A percentile compares a stretch with the other conserved stretches of the same genome.
Evolutionary conservation across 2,797 vertebrate species (phyloP).

Genomic region (Sandelia bainsii): DNA sequence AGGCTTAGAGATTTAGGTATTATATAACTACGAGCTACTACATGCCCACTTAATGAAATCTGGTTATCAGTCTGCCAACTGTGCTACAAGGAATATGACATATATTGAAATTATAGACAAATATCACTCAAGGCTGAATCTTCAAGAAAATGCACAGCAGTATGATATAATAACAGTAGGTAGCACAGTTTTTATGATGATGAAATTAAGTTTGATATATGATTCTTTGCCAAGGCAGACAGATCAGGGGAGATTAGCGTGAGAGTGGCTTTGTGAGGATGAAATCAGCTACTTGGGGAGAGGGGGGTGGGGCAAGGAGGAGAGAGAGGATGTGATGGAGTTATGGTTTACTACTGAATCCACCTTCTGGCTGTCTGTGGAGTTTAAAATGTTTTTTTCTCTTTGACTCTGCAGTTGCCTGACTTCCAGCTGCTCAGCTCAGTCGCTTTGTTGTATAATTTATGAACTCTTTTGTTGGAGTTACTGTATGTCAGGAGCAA

Average conservation of each 20-base stretch:
- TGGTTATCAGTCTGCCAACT: slow-evolving; percentile 63
- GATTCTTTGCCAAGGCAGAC: slow-evolving; percentile 73
- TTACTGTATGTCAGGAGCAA: slow-evolving; percentile 36
- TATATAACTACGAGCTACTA: slow-evolving; percentile 80
- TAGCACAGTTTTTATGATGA: slow-evolving; percentile 26
- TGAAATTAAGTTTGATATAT: slow-evolving; percentile 64
- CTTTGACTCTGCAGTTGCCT: slow-evolving; percentile 11
- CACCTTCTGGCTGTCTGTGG: slow-evolving; percentile 25
- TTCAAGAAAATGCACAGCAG: slow-evolving; percentile 7
- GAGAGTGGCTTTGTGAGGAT: slow-evolving; percentile 80
- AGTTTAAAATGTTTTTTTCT: background rate
- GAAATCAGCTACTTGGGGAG: slow-evolving; percentile 79
- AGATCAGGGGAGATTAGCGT: slow-evolving; percentile 80
- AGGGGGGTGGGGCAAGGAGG: slow-evolving; percentile 27
- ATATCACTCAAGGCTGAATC: background rate
- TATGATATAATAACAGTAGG: slow-evolving; percentile 10
- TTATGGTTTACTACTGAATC: slow-evolving; percentile 42
- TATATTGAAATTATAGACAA: background rate
- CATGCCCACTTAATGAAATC: slow-evolving; percentile 78
- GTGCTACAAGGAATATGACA: slow-evolving; percentile 27
- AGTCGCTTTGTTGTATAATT: slow-evolving; percentile 25
- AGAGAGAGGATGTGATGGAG: slow-evolving; percentile 42
- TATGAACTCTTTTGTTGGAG: slow-evolving; percentile 13
- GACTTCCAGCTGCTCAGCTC: slow-evolving; percentile 22
- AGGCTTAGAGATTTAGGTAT: slow-evolving; percentile 80